Conservation (phyloP, 2,888 invertebrate genomes). For the Eurytoma adleriae region DNA sequence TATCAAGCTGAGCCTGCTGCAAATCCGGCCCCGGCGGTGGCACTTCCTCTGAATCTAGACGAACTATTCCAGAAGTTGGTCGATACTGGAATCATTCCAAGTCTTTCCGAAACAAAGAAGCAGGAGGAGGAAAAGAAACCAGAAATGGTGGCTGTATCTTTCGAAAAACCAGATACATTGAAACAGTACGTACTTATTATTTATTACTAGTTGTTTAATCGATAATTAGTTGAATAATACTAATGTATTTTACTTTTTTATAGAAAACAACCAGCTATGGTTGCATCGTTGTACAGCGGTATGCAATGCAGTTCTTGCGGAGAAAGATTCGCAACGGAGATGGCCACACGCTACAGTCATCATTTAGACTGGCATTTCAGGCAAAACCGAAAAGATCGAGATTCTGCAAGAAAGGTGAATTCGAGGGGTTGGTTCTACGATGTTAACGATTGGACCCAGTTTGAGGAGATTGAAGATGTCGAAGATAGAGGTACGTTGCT, state of each 20-base stretch:
- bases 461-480: slow-evolving; percentile 93
- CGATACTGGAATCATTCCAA: slow-evolving; percentile 86
- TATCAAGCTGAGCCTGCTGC: slow-evolving; percentile 54
- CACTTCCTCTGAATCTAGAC: slow-evolving; percentile 82
- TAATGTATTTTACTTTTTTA: not conserved
- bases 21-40: slow-evolving; percentile 67
- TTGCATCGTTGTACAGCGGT: slow-evolving; percentile 87
- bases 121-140: slow-evolving; percentile 69
- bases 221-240: not conserved
- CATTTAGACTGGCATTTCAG: slow-evolving; percentile 99
- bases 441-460: slow-evolving; percentile 93
- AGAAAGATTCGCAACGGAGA: slow-evolving; percentile 92
- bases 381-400: slow-evolving; percentile 92
- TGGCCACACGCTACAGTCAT: slow-evolving; percentile 92
- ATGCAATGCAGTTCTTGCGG: slow-evolving; percentile 99
- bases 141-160: slow-evolving; percentile 81
- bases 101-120: slow-evolving; percentile 67
- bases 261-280: slow-evolving; percentile 85
- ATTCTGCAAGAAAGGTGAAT: slow-evolving; percentile 89
- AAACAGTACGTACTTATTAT: slow-evolving; percentile 79
- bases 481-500: slow-evolving; percentile 85
- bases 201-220: not conserved
- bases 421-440: slow-evolving; percentile 94
- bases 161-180: slow-evolving; percentile 84
- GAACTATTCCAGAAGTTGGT: slow-evolving; percentile 91